These are phyloP conservation scores for Bombus haemorrhoidalis DNA, from an alignment of 1,140 invertebrate species.

Conservation along the genomic window DNA sequence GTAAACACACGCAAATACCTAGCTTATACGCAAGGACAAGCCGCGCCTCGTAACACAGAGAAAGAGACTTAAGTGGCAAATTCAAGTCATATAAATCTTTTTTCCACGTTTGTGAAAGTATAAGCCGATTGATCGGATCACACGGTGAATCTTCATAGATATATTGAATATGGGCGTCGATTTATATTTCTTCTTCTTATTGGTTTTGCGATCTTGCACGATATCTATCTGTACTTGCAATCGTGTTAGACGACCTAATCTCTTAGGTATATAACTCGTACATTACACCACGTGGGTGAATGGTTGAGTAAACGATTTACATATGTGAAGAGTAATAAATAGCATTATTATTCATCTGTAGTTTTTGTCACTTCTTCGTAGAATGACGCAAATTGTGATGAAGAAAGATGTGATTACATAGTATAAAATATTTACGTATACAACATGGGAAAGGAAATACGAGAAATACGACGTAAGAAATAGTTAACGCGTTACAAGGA, in stretches of 20 bases:
- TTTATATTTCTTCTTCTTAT: not conserved
- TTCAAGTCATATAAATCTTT: not conserved
- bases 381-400: not conserved
- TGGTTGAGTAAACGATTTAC: not conserved
- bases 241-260: not conserved
- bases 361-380: not conserved
- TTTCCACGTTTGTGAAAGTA: not conserved
- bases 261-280: not conserved
- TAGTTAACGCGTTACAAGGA: not conserved
- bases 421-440: not conserved
- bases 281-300: not conserved
- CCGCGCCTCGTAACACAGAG: constrained; percentile 46
- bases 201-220: too few relatives aligned
- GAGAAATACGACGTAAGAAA: not conserved
- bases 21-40: constrained; percentile 60
- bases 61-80: not conserved
- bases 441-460: not conserved
- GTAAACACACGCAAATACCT: constrained; percentile 50
- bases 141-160: not conserved
- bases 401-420: not conserved
- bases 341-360: not conserved
- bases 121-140: not conserved
- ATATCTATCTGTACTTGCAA: not conserved
- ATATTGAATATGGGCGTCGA: not conserved
- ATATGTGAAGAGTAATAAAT: not conserved